Evolutionary conservation across 1,140 invertebrate genomes (phyloP).

Genomic region (Cotesia typhae): DNA sequence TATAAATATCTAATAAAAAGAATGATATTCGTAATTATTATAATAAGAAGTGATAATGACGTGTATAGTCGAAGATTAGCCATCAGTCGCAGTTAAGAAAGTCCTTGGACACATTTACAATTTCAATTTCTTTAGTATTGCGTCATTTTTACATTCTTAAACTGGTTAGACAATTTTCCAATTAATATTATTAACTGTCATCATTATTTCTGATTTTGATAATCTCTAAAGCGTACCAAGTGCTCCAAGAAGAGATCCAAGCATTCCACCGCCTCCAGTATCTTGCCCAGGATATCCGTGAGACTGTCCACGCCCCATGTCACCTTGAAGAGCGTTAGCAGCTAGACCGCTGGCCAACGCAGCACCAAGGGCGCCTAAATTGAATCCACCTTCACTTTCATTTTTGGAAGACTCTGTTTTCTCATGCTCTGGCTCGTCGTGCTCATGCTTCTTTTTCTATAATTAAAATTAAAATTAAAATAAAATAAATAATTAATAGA

Average conservation of each 20-base stretch:
- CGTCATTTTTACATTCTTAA: constrained; percentile 27
- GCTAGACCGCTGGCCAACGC: constrained; percentile 59
- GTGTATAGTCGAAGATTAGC: neutral
- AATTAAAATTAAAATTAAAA: constrained; percentile 17
- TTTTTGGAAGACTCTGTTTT: constrained; percentile 52
- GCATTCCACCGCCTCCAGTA: constrained; percentile 47
- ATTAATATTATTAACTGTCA: neutral
- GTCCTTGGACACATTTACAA: constrained; percentile 24
- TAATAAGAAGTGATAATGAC: neutral
- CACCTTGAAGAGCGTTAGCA: constrained; percentile 52
- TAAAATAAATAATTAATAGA: constrained; percentile 19
- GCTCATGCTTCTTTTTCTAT: constrained; percentile 57
- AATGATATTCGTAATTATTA: neutral
- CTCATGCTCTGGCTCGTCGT: constrained; percentile 51
- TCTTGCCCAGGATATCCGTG: constrained; percentile 52
- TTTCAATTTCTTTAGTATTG: constrained; percentile 29
- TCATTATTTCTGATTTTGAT: neutral
- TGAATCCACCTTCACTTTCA: constrained; percentile 56
- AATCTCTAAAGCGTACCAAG: constrained; percentile 50
- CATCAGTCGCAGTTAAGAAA: constrained; percentile 9
- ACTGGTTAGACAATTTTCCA: neutral
- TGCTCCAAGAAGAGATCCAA: constrained; percentile 60
- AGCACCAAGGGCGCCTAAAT: constrained; percentile 56
- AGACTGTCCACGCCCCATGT: constrained; percentile 49
- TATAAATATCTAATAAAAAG: too few species aligned